Base-by-base conservation (phyloP, 2,797 vertebrate species). In the Lagodon rhomboides region DNA sequence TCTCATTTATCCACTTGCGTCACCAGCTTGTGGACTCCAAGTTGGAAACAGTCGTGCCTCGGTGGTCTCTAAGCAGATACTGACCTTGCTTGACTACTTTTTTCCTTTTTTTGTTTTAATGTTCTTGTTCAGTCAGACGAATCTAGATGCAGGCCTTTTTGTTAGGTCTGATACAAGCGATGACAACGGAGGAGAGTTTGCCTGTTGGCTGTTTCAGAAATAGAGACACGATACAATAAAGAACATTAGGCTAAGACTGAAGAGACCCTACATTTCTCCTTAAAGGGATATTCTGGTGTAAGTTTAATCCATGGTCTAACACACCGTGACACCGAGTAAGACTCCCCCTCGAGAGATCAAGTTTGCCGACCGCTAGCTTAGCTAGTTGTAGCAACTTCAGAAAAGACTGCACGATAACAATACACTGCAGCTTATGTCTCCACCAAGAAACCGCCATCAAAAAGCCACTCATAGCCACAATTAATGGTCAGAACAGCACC, bases 1-100 rank as follows among this genome's bases (percentile, higher is more conserved):
- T 77, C 79, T 85, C 75, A 70, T 85, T 77, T 69, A 82, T 80
- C 87, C 85, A 86, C 85, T 81, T 61, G 61, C 76, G 75, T 60
- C 0, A 2, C 47, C 41, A 65, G 59, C 83, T 75, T 64, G 80
- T 84, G 86, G 75, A 79, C 59, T 78, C 49, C 12, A 18, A 38
- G 66, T 54, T 58, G 50, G 79, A 83, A 80, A 83, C 67, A 63
- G 65, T 60, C 27, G n/a, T 0, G 34, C 66, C 56, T 71, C 47
- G 11, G 69, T n/a, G 53, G 50, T 46, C 63, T 79, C 22, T 6
- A 15, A 43, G 67, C 55, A 68, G 41, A 75, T 79, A 74, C 80
- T 60, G 18, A 59, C 44, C 51, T 17, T 23, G 47, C 59, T 71
- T n/a, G 12, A 44, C 34, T 49, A 22, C 34, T 41, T 22, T 47